Conservation (phyloP, 2,113 vertebrate species). For the Numenius arquata region DNA sequence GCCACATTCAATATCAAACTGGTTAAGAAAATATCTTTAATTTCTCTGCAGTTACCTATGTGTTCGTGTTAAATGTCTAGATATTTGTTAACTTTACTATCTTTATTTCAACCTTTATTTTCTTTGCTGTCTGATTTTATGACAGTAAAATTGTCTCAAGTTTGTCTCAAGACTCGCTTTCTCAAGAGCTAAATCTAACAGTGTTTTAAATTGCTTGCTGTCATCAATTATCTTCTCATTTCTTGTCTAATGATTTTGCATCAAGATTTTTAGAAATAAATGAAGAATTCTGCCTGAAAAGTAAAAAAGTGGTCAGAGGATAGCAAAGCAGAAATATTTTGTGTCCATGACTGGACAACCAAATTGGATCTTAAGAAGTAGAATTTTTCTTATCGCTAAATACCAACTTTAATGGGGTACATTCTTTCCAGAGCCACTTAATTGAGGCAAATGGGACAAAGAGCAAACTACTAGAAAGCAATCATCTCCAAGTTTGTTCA, state of each 20-base stretch:
- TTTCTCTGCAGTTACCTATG: neutral
- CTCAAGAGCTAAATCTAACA: neutral
- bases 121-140: neutral
- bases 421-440: neutral
- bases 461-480: neutral
- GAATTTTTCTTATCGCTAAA: neutral
- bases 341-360: neutral
- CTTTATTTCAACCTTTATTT: neutral
- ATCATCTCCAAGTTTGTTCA: neutral
- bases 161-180: neutral
- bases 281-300: neutral
- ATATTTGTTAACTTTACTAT: neutral
- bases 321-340: neutral
- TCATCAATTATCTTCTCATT: neutral
- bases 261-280: neutral
- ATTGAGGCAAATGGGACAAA: neutral
- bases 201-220: neutral
- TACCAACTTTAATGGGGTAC: neutral
- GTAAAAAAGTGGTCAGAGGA: neutral
- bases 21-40: neutral
- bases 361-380: neutral
- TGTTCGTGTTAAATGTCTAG: neutral
- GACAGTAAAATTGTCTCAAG: neutral
- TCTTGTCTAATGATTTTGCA: neutral
- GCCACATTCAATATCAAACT: neutral